Conservation (phyloP, 2,113 vertebrate species). For the Microtus ochrogaster region DNA sequence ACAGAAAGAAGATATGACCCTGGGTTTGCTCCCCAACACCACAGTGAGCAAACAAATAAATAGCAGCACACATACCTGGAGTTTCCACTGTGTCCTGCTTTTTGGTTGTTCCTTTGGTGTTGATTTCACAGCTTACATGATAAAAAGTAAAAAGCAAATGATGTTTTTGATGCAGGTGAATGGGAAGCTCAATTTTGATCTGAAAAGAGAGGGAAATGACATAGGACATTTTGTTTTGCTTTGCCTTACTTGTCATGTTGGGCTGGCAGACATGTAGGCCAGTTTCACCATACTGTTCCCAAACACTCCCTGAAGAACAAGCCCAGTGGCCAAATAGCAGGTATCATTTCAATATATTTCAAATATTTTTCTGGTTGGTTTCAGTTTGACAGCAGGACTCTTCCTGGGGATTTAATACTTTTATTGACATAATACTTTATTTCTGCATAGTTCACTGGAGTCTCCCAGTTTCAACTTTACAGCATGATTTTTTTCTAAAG, state of each 20-base stretch:
- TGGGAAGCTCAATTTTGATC: conserved; percentile 97
- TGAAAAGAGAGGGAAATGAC: conserved; percentile 85
- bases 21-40: neutral
- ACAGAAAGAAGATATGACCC: neutral
- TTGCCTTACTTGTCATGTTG: conserved; percentile 66
- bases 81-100: conserved; percentile 95
- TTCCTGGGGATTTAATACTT: neutral
- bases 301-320: neutral
- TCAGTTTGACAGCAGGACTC: conserved; percentile 32
- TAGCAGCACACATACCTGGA: conserved; percentile 88
- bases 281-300: neutral
- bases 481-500: conserved; percentile 50
- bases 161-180: conserved; percentile 97
- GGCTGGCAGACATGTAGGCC: conserved; percentile 51
- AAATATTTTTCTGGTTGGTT: conserved; percentile 44
- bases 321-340: neutral
- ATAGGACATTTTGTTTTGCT: conserved; percentile 75
- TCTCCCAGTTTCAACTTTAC: conserved; percentile 23
- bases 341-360: conserved; percentile 26
- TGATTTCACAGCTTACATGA: conserved; percentile 98
- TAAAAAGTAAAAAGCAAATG: conserved; percentile 98
- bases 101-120: conserved; percentile 94
- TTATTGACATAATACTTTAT: conserved; percentile 13
- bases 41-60: neutral
- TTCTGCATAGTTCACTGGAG: neutral